Evolutionary conservation across 2,797 vertebrate species (phyloP).

Genomic region (Lycodopsis pacificus): DNA sequence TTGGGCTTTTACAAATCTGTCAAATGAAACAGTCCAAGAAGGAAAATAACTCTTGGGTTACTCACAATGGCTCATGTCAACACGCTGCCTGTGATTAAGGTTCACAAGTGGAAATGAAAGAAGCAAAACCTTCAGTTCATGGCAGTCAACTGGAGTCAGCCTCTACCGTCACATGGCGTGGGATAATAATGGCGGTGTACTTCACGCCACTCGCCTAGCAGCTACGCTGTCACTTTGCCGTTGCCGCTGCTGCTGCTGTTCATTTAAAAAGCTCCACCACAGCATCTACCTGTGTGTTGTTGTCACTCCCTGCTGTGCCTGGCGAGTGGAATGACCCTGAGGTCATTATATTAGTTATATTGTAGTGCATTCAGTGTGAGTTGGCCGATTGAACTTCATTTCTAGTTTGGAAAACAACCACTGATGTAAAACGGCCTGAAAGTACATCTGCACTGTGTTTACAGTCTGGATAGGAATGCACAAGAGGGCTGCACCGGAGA

Average conservation of each 20-base stretch:
- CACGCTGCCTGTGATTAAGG: not conserved
- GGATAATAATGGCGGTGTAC: not conserved
- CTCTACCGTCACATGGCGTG: not conserved
- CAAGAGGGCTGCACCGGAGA: not conserved
- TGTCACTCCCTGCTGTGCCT: not conserved
- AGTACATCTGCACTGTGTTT: not conserved
- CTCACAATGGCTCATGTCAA: not conserved
- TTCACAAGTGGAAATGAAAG: not conserved
- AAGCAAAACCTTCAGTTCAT: not conserved
- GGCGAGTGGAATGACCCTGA: too few relatives aligned
- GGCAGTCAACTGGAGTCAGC: not conserved
- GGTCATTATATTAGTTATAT: not conserved
- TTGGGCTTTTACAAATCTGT: not conserved
- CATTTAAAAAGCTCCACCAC: not conserved
- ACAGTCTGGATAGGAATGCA: conserved; percentile 6
- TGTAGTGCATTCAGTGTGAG: not conserved
- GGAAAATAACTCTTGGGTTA: not conserved
- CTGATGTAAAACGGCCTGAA: conserved; percentile 16
- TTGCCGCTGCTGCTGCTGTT: not conserved
- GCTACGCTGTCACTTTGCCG: not conserved
- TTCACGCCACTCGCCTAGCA: not conserved
- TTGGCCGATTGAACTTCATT: not conserved
- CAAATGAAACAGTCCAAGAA: not conserved
- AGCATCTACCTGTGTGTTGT: not conserved
- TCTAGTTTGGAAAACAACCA: not conserved